These are phyloP conservation scores for Anguilla japonica DNA, from an alignment of 2,113 vertebrate species.

Conservation along the genomic window DNA sequence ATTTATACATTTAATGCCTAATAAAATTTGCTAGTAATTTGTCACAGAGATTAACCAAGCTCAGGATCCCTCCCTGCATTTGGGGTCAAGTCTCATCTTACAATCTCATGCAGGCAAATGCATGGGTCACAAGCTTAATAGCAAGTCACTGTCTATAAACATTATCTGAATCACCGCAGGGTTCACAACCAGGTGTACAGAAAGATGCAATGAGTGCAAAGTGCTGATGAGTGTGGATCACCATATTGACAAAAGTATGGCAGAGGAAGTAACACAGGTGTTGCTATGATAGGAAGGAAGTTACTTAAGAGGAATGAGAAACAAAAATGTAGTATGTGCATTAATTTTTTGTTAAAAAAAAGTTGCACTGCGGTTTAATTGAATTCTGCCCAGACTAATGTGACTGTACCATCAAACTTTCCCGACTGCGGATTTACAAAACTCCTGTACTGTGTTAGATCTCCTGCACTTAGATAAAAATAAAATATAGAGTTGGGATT, in stretches of 20 bases:
- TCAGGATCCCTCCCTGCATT: neutral
- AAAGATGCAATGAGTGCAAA: neutral
- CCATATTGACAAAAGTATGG: neutral
- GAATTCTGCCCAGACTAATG: neutral
- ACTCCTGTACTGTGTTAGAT: neutral
- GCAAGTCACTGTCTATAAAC: neutral
- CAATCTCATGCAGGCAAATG: neutral
- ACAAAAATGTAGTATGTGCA: neutral
- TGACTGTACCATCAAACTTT: neutral
- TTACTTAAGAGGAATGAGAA: neutral
- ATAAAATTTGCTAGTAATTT: slow-evolving; percentile 26
- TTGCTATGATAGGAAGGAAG: neutral
- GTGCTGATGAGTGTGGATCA: neutral
- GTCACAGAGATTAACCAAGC: slow-evolving; percentile 20
- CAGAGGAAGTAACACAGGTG: no score
- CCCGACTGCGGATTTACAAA: neutral
- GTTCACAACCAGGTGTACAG: neutral
- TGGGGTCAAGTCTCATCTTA: neutral
- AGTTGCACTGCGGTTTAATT: neutral
- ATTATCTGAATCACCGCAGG: neutral
- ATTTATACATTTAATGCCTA: slow-evolving; percentile 21
- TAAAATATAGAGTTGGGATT: no score
- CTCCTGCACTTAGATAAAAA: no score
- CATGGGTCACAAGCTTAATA: neutral
- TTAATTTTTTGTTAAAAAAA: neutral